Evolutionary conservation across 2,888 invertebrate species (phyloP).

Genomic region (Mantis religiosa): DNA sequence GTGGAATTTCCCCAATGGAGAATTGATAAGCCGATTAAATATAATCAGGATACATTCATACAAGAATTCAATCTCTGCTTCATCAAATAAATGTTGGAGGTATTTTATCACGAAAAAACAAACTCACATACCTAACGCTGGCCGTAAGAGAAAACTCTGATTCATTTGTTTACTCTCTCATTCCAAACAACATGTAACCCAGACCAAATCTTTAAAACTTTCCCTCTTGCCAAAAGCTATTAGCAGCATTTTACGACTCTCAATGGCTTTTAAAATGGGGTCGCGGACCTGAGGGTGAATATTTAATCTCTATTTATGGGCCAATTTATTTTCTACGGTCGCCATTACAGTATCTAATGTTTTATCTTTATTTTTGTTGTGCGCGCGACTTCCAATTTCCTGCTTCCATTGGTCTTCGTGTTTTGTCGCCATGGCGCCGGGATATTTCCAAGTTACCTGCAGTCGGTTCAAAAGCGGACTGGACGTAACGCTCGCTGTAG

Average conservation of each 20-base stretch:
- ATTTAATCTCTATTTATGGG: not conserved
- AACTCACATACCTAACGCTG: not conserved
- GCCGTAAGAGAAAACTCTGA: not conserved
- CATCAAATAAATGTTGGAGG: too few species aligned
- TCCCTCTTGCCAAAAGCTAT: not conserved
- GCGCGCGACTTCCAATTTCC: not conserved
- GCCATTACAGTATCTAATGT: not conserved
- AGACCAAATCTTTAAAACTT: not conserved
- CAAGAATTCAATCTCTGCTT: too few species aligned
- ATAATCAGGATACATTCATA: too few species aligned
- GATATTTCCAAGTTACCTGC: not conserved
- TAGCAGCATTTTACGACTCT: not conserved
- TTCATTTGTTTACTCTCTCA: not conserved
- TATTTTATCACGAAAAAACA: too few species aligned
- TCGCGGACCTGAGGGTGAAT: not conserved
- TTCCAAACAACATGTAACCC: not conserved
- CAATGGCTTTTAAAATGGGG: not conserved
- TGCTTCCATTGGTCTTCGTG: not conserved
- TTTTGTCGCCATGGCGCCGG: not conserved
- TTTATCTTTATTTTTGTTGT: not conserved
- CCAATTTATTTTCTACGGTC: not conserved
- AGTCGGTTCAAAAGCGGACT: not conserved
- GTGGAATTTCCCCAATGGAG: too few species aligned
- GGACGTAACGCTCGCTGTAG: not conserved
- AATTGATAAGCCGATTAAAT: too few species aligned